Percentiles rank a stretch among this genome's conserved stretches.
Evolutionary conservation across 2,797 vertebrate species (phyloP).

Genomic region (Acrossocheilus wenchowensis): DNA sequence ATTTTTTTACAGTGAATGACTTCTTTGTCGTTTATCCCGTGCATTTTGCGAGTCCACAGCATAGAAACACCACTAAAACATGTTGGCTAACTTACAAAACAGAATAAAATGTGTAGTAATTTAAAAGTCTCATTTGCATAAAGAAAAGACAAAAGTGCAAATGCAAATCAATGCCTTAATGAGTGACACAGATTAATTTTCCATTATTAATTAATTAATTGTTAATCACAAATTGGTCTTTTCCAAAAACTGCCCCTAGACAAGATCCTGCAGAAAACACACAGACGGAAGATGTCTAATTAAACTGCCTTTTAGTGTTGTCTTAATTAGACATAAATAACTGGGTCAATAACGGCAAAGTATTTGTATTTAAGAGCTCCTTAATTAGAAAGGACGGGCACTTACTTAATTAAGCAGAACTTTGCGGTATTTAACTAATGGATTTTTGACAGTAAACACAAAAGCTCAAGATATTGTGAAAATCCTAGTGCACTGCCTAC

Average conservation of each 20-base stretch:
- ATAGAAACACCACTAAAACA: background rate
- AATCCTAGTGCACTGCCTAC: background rate
- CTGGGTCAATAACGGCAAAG: slow-evolving; percentile 48
- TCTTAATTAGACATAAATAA: slow-evolving; percentile 55
- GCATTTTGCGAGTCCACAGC: background rate
- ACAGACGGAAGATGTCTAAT: slow-evolving; percentile 21
- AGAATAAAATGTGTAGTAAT: background rate
- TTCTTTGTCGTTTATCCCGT: background rate
- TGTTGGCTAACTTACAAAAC: background rate
- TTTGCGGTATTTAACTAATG: slow-evolving; percentile 32
- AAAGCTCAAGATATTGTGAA: background rate
- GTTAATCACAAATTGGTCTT: background rate
- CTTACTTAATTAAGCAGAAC: slow-evolving; percentile 37
- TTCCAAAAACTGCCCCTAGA: slow-evolving; percentile 47
- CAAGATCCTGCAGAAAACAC: slow-evolving; percentile 54
- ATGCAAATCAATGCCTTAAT: slow-evolving; percentile 18
- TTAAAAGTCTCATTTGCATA: background rate
- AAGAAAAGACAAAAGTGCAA: slow-evolving; percentile 21
- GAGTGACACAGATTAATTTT: background rate
- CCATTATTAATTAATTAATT: background rate
- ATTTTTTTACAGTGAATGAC: background rate
- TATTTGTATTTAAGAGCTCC: slow-evolving; percentile 41
- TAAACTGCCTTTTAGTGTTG: slow-evolving; percentile 51
- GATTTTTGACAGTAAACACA: slow-evolving; percentile 11
- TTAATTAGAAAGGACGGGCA: slow-evolving; percentile 36